These are phyloP conservation scores for Temnothorax ravouxi DNA, from an alignment of 2,888 invertebrate genomes.

Conservation along the genomic window DNA sequence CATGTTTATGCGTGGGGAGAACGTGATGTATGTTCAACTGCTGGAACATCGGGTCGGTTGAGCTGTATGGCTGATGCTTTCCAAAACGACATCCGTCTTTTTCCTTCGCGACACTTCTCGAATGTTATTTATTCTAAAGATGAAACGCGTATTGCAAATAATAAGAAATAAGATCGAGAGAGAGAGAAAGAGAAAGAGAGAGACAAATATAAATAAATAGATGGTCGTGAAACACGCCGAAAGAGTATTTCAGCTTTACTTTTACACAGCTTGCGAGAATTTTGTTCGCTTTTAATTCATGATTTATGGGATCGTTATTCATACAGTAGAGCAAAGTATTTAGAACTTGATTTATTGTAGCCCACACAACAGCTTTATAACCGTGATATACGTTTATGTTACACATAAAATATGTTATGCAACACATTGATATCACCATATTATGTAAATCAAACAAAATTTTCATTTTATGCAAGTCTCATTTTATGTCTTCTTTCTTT, in stretches of 20 bases:
- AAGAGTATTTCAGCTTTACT: not conserved
- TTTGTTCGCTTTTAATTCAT: not conserved
- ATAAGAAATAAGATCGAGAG: not conserved
- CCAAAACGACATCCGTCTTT: not conserved
- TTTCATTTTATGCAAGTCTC: not conserved
- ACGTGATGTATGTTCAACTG: not conserved
- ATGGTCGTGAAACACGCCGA: not conserved
- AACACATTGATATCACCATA: not conserved
- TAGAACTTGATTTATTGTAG: not conserved
- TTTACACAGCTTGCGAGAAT: not conserved
- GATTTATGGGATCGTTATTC: constrained; percentile 1
- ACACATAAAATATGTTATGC: not conserved
- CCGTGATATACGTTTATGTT: not conserved
- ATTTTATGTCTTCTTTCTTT: not conserved
- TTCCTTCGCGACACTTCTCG: not conserved
- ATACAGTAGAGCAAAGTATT: not conserved
- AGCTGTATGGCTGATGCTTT: not conserved
- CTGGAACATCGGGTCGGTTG: not conserved
- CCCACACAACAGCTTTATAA: not conserved
- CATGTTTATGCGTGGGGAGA: not conserved
- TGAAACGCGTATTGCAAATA: not conserved
- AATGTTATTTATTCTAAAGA: not conserved
- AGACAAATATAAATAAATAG: not conserved
- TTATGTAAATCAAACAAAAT: not conserved
- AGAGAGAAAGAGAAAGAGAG: not conserved